A percentile compares a stretch with the other conserved stretches of the same genome.
phyloP scores from a whole-genome alignment of 1,140 invertebrate genomes.

The Ylistrum balloti region DNA sequence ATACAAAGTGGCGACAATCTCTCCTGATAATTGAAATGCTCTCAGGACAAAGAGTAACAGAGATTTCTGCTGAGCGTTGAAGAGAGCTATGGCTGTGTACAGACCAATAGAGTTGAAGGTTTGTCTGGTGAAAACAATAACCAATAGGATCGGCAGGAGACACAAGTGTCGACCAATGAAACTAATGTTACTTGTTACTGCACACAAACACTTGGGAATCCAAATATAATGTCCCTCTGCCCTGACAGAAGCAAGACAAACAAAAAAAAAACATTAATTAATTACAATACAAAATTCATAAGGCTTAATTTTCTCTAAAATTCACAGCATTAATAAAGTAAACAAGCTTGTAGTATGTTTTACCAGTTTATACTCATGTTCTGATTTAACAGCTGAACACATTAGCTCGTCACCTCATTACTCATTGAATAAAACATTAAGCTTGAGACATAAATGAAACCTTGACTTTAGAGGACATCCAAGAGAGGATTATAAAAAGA shows the following conservation, averaged over 20 bases:
- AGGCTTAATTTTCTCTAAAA: no score
- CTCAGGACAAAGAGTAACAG: constrained; percentile 68
- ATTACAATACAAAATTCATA: no score
- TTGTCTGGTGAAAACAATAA: constrained; percentile 54
- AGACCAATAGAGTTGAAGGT: constrained; percentile 60
- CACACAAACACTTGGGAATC: not conserved
- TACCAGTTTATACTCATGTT: no score
- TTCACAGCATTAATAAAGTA: no score
- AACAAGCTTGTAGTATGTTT: no score
- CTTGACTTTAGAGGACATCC: no score
- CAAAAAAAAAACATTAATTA: no score
- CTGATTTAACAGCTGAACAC: no score
- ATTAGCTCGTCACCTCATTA: no score
- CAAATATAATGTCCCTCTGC: constrained; percentile 12
- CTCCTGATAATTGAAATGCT: constrained; percentile 73
- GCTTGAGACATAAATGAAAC: no score
- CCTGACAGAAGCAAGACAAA: not conserved
- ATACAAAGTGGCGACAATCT: constrained; percentile 64
- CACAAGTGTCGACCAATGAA: not conserved
- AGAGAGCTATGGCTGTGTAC: constrained; percentile 67
- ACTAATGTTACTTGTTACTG: not conserved
- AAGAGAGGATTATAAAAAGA: no score
- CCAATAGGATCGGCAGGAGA: constrained; percentile 60
- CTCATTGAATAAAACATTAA: no score
- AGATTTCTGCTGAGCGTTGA: constrained; percentile 63